phyloP scores from a whole-genome alignment of 2,113 vertebrate species.

The Eudyptes chrysolophus region DNA sequence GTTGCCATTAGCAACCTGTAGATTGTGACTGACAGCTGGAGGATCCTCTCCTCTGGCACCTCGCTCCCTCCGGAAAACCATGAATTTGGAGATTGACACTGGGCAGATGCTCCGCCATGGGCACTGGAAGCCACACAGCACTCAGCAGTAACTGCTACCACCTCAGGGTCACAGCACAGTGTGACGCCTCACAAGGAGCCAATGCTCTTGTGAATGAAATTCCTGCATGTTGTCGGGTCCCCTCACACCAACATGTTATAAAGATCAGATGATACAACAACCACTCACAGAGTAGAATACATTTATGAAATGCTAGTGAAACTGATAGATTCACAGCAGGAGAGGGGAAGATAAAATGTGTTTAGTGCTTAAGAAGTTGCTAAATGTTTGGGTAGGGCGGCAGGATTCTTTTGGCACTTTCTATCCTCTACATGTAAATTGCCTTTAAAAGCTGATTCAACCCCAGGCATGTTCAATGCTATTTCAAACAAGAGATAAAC shows the following conservation, averaged over 20 bases:
- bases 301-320: background rate
- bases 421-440: background rate
- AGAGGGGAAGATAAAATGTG: background rate
- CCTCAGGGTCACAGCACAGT: background rate
- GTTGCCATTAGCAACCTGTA: background rate
- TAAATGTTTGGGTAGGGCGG: background rate
- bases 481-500: background rate
- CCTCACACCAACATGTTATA: background rate
- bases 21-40: background rate
- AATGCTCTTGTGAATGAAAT: background rate
- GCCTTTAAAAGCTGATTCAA: background rate
- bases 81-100: background rate
- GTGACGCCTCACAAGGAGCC: background rate
- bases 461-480: background rate
- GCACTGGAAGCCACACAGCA: background rate
- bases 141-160: background rate
- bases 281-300: rapidly evolving
- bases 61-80: background rate
- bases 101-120: no score
- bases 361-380: background rate
- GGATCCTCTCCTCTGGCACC: background rate
- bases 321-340: background rate
- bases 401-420: background rate
- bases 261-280: background rate
- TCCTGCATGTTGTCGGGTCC: background rate